phyloP scores from a whole-genome alignment of 2,888 invertebrate genomes.

The Rhagonycha fulva region DNA sequence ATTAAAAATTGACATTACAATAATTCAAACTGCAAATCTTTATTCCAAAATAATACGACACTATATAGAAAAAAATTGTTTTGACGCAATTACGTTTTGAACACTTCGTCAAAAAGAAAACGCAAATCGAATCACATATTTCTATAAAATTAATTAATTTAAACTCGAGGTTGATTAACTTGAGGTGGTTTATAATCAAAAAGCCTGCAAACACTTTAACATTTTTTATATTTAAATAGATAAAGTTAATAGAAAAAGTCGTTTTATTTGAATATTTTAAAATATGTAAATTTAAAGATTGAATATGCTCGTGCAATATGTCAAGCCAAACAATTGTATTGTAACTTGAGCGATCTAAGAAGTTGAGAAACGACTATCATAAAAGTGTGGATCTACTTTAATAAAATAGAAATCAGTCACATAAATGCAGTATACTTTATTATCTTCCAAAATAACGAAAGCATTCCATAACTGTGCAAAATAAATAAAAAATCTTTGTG shows the following conservation, averaged over 20 bases:
- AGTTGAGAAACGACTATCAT: slow-evolving; percentile 31
- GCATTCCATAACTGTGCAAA: slow-evolving; percentile 46
- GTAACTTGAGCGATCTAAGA: slow-evolving; percentile 34
- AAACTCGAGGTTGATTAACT: too few relatives aligned
- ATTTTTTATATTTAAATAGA: neutral
- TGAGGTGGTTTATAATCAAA: neutral
- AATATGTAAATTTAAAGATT: neutral
- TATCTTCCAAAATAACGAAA: slow-evolving; percentile 46
- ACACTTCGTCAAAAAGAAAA: too few relatives aligned
- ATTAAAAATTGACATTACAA: too few relatives aligned
- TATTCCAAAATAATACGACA: too few relatives aligned
- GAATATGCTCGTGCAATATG: slow-evolving; percentile 19
- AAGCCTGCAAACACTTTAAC: neutral
- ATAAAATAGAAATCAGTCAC: slow-evolving; percentile 50
- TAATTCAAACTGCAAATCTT: too few relatives aligned
- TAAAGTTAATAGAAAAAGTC: neutral
- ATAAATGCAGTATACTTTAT: slow-evolving; percentile 48
- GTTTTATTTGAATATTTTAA: neutral
- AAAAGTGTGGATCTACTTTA: slow-evolving; percentile 46
- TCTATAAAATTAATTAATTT: too few relatives aligned
- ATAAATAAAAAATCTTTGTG: slow-evolving; percentile 48
- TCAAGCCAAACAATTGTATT: slow-evolving; percentile 31
- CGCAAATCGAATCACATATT: too few relatives aligned
- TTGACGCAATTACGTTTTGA: too few relatives aligned
- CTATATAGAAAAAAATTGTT: too few relatives aligned